Evolutionary conservation across 1,140 invertebrate genomes (phyloP), one percentile per base, ranked within the genome.

Genomic region (Apis laboriosa): DNA sequence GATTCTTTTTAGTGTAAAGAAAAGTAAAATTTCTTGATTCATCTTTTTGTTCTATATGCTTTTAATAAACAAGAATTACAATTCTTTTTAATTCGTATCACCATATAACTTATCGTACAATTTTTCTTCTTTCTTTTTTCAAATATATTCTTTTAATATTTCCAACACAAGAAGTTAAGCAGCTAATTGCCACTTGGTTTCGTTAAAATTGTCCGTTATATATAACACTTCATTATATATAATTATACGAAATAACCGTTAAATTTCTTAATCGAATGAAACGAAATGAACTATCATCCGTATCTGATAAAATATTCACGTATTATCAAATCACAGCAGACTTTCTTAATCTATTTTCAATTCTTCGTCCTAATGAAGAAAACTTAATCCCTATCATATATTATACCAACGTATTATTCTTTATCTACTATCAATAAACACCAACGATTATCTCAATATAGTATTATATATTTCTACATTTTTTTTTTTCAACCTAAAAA

Each of bases 271-370:
- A 71, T 51, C 24, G 3, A 71, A 53, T 9, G 43, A 71, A 71
- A 71, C 53, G 21, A 53, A 24, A 24, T 71, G 11, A 49, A 68
- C 66, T n/a, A 49, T 49, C 12, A 49, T 49, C 66, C 11, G 66
- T 68, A 5, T 21, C 21, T 21, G 56, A 61, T 61, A 61, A 60
- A 21, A 61, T 75, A 75, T 21, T 75, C 56, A 9, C 34, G 72
- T 75, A 75, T 75, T 75, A 75, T 75, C 72, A 75, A 75, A 75
- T 75, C 72, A 75, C 72, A 75, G 72, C 75, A 77, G 63, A 77
- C 49, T 34, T 67, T 53, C 21, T 28, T 67, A 66, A 66, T n/a
- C 15, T 67, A 75, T 63, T 19, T 49, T n/a, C 51, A 8, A 60
- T 49, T 49, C 34, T 51, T 61, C 60, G 60, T 21, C n/a, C 72